Conservation (phyloP, 2,888 invertebrate species). For the Epinotia demarniana region DNA sequence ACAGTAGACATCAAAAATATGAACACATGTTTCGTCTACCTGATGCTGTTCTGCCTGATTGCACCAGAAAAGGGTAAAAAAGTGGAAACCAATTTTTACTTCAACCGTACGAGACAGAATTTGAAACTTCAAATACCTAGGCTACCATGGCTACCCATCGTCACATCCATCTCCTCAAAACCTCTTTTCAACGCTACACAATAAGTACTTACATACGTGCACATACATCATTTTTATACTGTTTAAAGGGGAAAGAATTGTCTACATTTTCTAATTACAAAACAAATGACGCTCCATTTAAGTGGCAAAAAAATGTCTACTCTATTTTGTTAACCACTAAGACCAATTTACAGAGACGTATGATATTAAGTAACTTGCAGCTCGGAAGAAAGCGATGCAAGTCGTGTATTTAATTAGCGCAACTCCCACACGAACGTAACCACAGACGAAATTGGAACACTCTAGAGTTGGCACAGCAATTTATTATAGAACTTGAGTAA, state of each 20-base stretch:
- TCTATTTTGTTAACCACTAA: neutral
- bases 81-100: no score
- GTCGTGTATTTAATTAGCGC: constrained; percentile 30
- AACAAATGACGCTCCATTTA: constrained; percentile 13
- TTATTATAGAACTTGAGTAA: constrained; percentile 16
- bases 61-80: no score
- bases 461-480: constrained; percentile 9
- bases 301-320: neutral
- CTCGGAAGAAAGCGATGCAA: constrained; percentile 11
- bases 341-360: constrained; percentile 7
- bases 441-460: constrained; percentile 20
- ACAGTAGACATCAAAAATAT: no score
- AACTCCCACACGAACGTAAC: constrained; percentile 20
- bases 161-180: no score
- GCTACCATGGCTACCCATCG: no score
- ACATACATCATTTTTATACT: neutral
- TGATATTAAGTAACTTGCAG: neutral
- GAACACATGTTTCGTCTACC: no score
- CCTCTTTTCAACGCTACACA: no score
- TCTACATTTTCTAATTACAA: constrained; percentile 16
- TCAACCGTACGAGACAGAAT: no score
- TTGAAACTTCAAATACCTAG: no score
- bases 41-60: no score
- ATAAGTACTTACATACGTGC: neutral
- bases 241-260: neutral